These are phyloP conservation scores for human (Homo sapiens) DNA, from an alignment of 2,113 vertebrate species.

Conservation along the genomic window GRCh38 chr14:27498001-27498500, in stretches of 20 bases:
- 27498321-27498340: conserved; percentile 4
- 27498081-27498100: neutral
- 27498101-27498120: neutral
- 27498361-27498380: neutral
- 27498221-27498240: neutral
- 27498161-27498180: neutral
- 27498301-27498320: neutral
- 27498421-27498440: neutral
- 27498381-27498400: conserved; percentile 12
- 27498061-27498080: neutral
- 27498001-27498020: neutral
- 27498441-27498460: conserved; percentile 50
- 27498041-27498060: neutral
- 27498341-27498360: neutral
- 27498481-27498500: conserved; percentile 43
- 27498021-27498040: neutral
- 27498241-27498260: neutral
- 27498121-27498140: neutral
- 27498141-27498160: neutral
- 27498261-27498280: neutral
- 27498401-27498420: neutral
- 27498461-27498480: conserved; percentile 40
- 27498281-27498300: neutral
- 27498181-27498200: neutral
- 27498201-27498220: neutral